These are phyloP conservation scores for Callopanchax toddi DNA, from an alignment of 2,113 vertebrate genomes.

Conservation along the genomic window DNA sequence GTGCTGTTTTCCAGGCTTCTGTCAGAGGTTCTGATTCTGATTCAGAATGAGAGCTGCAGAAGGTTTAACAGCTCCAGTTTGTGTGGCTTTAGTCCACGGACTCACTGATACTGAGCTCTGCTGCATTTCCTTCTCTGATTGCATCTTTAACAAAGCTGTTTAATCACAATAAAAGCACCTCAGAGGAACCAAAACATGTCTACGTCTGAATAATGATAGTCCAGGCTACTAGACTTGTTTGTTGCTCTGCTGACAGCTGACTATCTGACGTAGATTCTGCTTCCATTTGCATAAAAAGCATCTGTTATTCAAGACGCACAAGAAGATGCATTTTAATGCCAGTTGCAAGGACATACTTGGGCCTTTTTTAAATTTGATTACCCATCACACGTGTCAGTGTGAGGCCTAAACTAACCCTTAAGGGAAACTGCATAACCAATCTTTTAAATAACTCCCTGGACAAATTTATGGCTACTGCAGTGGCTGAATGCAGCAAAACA, in stretches of 20 bases:
- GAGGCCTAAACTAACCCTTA: neutral
- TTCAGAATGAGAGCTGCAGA: neutral
- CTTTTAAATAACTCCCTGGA: constrained; percentile 17
- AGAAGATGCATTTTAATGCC: neutral
- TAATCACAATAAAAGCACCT: neutral
- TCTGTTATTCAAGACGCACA: neutral
- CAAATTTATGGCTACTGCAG: constrained; percentile 17
- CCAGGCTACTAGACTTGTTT: neutral
- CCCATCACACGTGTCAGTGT: neutral
- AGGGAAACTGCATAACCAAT: neutral
- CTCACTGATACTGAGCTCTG: neutral
- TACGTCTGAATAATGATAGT: neutral
- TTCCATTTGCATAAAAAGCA: neutral
- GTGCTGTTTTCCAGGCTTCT: neutral
- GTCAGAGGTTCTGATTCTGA: neutral
- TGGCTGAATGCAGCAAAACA: neutral
- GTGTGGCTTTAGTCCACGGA: neutral
- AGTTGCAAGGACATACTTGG: too few species aligned
- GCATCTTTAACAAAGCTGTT: neutral
- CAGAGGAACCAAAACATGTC: neutral
- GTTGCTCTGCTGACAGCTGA: neutral
- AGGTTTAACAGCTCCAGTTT: neutral
- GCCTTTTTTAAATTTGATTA: neutral
- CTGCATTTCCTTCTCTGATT: too few species aligned
- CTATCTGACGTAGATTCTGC: neutral